Conservation (phyloP, 1,140 invertebrate genomes). For the Drosophila kikkawai region DNA sequence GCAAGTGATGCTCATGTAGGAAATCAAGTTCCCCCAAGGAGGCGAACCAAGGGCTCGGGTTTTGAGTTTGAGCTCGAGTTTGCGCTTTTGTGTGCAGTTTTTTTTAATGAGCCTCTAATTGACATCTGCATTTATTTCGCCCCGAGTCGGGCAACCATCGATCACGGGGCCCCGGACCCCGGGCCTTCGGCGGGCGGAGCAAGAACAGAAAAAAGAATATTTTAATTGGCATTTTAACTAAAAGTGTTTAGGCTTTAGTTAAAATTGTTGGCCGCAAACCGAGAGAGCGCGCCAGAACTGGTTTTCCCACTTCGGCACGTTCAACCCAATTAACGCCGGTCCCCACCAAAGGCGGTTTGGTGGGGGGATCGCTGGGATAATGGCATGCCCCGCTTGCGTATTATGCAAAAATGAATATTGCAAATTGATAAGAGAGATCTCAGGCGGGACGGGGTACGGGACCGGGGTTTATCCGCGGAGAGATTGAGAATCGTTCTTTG, state of each 20-base stretch:
- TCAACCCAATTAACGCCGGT: slow-evolving; percentile 81
- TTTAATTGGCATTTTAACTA: slow-evolving; percentile 85
- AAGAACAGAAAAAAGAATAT: slow-evolving; percentile 73
- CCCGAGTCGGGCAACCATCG: slow-evolving; percentile 63
- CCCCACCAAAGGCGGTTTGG: slow-evolving; percentile 18
- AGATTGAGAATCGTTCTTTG: slow-evolving; percentile 44
- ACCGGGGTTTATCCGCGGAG: slow-evolving; percentile 2
- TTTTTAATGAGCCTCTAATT: slow-evolving; percentile 85
- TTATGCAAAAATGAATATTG: slow-evolving; percentile 82
- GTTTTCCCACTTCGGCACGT: slow-evolving; percentile 70
- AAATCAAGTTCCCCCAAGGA: slow-evolving; percentile 57
- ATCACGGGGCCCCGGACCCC: slow-evolving; percentile 48
- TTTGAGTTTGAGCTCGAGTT: slow-evolving; percentile 19
- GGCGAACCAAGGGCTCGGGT: slow-evolving; percentile 10
- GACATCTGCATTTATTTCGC: slow-evolving; percentile 85
- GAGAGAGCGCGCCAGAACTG: slow-evolving; percentile 51
- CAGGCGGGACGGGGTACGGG: neutral
- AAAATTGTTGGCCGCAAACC: slow-evolving; percentile 74
- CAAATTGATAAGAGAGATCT: slow-evolving; percentile 66
- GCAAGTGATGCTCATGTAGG: slow-evolving; percentile 81
- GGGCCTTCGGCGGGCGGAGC: neutral
- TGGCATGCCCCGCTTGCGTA: slow-evolving; percentile 53
- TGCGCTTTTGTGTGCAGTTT: slow-evolving; percentile 54
- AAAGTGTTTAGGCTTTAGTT: slow-evolving; percentile 85
- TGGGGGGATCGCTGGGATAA: slow-evolving; percentile 15